Percentiles rank a stretch among this genome's conserved stretches.
Conservation (phyloP, 2,888 invertebrate genomes). For the Horisme vitalbata region DNA sequence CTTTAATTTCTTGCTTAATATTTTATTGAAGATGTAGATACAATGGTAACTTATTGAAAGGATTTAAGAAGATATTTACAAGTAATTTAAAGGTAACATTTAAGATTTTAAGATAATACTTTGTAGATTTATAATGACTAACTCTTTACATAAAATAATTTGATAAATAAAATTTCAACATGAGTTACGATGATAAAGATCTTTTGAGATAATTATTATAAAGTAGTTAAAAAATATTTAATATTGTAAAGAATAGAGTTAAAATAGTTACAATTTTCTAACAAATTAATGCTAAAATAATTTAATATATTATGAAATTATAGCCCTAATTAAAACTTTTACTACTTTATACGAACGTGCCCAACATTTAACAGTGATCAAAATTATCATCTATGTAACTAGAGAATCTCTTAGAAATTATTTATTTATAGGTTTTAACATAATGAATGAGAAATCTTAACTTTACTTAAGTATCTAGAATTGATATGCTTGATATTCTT, state of each 20-base stretch:
- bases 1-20: slow-evolving; percentile 47
- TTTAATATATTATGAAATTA: slow-evolving; percentile 61
- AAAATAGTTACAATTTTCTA: slow-evolving; percentile 27
- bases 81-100: slow-evolving; percentile 61
- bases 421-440: slow-evolving; percentile 44
- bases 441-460: slow-evolving; percentile 58
- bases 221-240: slow-evolving; percentile 13
- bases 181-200: slow-evolving; percentile 12
- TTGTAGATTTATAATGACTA: slow-evolving; percentile 46
- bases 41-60: slow-evolving; percentile 75
- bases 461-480: slow-evolving; percentile 44
- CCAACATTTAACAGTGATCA: slow-evolving; percentile 83
- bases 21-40: slow-evolving; percentile 77
- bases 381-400: slow-evolving; percentile 73
- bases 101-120: slow-evolving; percentile 63
- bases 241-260: slow-evolving; percentile 24
- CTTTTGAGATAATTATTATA: slow-evolving; percentile 15
- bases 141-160: slow-evolving; percentile 26
- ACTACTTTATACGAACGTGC: slow-evolving; percentile 74
- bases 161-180: slow-evolving; percentile 26
- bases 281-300: too few relatives aligned
- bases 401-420: slow-evolving; percentile 53
- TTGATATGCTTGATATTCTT: slow-evolving; percentile 81
- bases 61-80: slow-evolving; percentile 78
- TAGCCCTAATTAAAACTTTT: slow-evolving; percentile 67